phyloP scores from a whole-genome alignment of 2,113 vertebrate genomes.

The Brienomyrus brachyistius region DNA sequence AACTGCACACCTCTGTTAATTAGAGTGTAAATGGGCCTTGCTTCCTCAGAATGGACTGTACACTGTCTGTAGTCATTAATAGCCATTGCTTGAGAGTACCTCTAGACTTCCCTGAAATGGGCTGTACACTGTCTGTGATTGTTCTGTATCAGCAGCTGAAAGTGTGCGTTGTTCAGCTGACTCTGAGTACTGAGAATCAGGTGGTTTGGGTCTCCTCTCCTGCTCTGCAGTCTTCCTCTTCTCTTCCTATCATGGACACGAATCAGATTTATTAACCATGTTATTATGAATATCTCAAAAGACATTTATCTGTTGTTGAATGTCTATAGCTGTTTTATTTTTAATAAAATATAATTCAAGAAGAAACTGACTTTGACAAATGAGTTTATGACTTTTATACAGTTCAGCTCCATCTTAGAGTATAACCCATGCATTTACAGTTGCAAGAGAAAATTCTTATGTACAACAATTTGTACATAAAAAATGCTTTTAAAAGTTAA shows the following conservation, averaged over 20 bases:
- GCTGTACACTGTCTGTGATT: not conserved
- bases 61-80: not conserved
- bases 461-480: not conserved
- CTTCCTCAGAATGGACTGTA: not conserved
- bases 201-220: slow-evolving; percentile 37
- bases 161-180: slow-evolving; percentile 14
- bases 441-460: not conserved
- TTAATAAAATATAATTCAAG: not conserved
- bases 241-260: slow-evolving; percentile 44
- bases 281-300: not conserved
- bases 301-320: not conserved
- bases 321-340: not conserved
- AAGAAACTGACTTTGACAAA: not conserved
- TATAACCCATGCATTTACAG: not conserved
- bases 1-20: not conserved
- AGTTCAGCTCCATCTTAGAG: not conserved
- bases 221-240: slow-evolving; percentile 32
- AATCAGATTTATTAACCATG: not conserved
- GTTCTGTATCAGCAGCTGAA: slow-evolving; percentile 4
- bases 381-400: not conserved
- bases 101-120: not conserved
- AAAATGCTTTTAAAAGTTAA: not conserved
- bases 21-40: not conserved
- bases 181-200: slow-evolving; percentile 31
- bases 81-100: not conserved